Evolutionary conservation across 2,797 vertebrate genomes (phyloP), one percentile per base, ranked within the genome.

Genomic region (Paedocypris micromegethes): DNA sequence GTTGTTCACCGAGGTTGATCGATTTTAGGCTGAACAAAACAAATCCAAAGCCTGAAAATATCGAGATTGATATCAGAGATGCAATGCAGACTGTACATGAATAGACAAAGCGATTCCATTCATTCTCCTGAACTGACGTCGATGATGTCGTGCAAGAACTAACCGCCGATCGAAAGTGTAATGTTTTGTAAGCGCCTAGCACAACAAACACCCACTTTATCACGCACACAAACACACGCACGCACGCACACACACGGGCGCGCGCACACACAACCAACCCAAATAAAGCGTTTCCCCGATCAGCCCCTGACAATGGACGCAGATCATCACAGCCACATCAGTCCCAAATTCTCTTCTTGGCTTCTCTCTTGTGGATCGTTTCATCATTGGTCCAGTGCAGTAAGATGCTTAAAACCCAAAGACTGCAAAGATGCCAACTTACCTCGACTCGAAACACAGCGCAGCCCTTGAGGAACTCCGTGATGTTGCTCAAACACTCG

Each of bases 401-500:
- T 49, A 59, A 5, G 6, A 23, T 54, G 37, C 54, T 42, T 45
- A 52, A 6, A n/a, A 8, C 44, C 3, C 7, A 53, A 49, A 9
- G 2, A 50, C 6, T 43, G 60, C 6, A 66, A n/a, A 46, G 4
- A 38, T 47, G 53, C n/a, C 23, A 46, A 80, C 93, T 94, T 85
- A 98, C 94, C 92, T 97, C 94, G 75, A 97, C 89, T 50, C 89
- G 90, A 84, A 95, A 91, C 70, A 82, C 81, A 53, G 84, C 91
- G 82, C 93, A 95, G 85, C 91, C 93, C 80, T 88, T 91, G 67
- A 97, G 80, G 74, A 97, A 98, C 90, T 95, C 93, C 73, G 80
- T 87, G 70, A 97, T 91, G 86, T 97, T 98, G 85, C 86, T 91
- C 82, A 95, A 88, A 77, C 89, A 89, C 86, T 98, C 95, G 83